These are phyloP conservation scores for Anas acuta DNA, from an alignment of 2,797 vertebrate genomes.

Conservation along the genomic window DNA sequence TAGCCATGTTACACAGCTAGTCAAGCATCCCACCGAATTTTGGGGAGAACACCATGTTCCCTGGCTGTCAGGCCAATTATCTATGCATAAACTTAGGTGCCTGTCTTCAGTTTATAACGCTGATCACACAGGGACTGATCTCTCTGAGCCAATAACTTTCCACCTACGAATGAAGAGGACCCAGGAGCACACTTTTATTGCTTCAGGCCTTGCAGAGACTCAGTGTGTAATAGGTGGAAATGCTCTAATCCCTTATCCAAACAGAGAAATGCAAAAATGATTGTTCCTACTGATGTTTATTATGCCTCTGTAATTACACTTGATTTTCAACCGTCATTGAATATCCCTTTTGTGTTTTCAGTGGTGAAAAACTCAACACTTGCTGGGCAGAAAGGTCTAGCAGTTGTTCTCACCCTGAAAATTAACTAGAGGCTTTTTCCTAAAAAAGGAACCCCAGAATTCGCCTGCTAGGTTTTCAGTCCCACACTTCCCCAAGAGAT, in stretches of 20 bases:
- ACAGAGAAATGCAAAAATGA: neutral
- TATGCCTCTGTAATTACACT: neutral
- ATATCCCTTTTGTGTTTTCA: neutral
- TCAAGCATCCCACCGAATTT: rapidly evolving
- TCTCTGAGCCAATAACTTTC: neutral
- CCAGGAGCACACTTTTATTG: neutral
- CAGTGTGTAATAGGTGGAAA: neutral
- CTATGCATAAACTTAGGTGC: rapidly evolving
- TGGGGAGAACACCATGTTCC: neutral
- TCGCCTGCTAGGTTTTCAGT: neutral
- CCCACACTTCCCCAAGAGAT: neutral
- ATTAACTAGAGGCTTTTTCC: neutral
- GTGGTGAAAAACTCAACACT: neutral
- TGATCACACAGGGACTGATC: neutral
- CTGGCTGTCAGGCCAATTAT: neutral
- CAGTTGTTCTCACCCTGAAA: neutral
- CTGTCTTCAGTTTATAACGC: neutral
- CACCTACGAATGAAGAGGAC: neutral
- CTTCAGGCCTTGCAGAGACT: neutral
- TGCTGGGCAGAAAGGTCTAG: neutral
- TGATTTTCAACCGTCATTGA: neutral
- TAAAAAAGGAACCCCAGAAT: neutral
- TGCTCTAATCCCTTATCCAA: neutral
- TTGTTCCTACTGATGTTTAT: neutral
- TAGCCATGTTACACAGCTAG: neutral